Percentiles rank a stretch among this genome's conserved stretches.
phyloP scores from a whole-genome alignment of 2,888 invertebrate species.

The Lottia scabra region DNA sequence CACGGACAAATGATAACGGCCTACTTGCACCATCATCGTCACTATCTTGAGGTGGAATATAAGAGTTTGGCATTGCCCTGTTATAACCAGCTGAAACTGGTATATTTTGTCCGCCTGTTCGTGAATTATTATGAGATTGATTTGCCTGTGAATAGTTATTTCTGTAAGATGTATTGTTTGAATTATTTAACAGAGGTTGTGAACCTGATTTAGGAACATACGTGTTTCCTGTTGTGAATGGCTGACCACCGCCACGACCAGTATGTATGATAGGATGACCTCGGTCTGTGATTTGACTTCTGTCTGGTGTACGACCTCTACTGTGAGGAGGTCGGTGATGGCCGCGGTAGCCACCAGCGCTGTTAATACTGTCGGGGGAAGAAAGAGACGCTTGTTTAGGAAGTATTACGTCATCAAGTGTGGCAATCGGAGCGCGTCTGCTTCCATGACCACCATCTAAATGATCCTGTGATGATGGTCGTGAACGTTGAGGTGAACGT shows the following conservation, averaged over 20 bases:
- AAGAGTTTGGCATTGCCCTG: background rate
- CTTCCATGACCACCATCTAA: constrained; percentile 11
- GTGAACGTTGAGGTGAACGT: constrained; percentile 32
- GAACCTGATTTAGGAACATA: constrained; percentile 23
- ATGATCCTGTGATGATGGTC: constrained; percentile 23
- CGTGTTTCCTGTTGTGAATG: constrained; percentile 5
- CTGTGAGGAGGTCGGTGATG: constrained; percentile 17
- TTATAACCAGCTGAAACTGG: constrained; percentile 1
- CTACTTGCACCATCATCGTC: constrained; percentile 37
- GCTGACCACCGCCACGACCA: background rate
- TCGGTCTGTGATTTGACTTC: constrained; percentile 13
- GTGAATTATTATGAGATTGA: background rate
- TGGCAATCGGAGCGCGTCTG: constrained; percentile 40
- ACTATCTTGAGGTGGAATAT: constrained; percentile 10
- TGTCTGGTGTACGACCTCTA: constrained; percentile 13
- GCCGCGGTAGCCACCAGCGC: constrained; percentile 40
- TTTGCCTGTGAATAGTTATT: background rate
- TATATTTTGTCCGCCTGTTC: background rate
- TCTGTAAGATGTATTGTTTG: background rate
- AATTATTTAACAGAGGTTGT: constrained; percentile 5
- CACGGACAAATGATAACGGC: constrained; percentile 68
- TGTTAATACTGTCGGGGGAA: constrained; percentile 41
- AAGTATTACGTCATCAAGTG: constrained; percentile 44
- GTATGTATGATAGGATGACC: background rate
- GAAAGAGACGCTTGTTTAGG: constrained; percentile 32